Evolutionary conservation across 1,140 invertebrate species (phyloP), one percentile per base, ranked within the genome.

Genomic region (Chrysomallon squamiferum): DNA sequence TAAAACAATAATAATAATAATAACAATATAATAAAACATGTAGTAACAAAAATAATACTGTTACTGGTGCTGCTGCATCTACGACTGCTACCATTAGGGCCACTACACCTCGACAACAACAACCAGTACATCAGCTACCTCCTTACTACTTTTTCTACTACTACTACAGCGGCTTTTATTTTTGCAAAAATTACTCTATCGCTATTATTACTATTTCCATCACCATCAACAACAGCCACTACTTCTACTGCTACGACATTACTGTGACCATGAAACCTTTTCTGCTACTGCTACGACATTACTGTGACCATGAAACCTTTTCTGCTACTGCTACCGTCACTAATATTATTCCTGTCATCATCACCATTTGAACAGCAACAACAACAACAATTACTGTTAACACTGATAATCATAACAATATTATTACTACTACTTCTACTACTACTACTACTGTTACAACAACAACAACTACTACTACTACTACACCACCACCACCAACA

Each of bases 201-300:
- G 15, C 35, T 38, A 38, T 15, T 38, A 38, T 15, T 38, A 38
- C 35, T 38, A 38, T 15, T 38, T 7, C 35, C 58, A 30, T n/a
- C 58, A 18, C 29, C 58, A 2, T 15, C 58, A 20, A 13, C 58
- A 22, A n/a, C 58, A n/a, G 25, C 58, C 3, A 43, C 58, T 43
- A 47, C 58, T 43, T 15, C 58, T 43, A 25, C 58, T 20, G 22
- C 58, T 43, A 59, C 32, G 5, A 38, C 58, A 41, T 32, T 20
- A 27, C 58, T 43, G 22, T 15, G 4, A 59, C 58, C 27, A 41
- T 43, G 22, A 4, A 6, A 59, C 58, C 27, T 13, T 32, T 43
- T 13, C 58, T 38, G 15, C 58, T 43, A 59, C 58, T 43, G 18
- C 58, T 27, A 35, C 58, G 5, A 41, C 38, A 43, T 38, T 45